phyloP scores from a whole-genome alignment of 2,113 vertebrate genomes.

The Strix uralensis region DNA sequence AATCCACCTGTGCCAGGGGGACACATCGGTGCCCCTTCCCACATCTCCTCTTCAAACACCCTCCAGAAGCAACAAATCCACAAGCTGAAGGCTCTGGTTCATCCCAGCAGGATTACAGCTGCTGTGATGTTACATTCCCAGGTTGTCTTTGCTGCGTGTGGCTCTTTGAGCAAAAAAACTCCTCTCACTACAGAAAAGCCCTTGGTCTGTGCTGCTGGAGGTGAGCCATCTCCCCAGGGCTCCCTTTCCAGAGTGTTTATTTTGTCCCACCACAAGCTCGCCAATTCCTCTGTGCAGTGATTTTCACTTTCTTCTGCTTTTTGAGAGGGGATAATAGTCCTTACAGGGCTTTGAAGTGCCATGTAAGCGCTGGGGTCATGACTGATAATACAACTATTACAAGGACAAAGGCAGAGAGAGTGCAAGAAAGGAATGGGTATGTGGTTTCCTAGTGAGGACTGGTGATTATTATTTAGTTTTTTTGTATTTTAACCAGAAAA shows the following conservation, averaged over 20 bases:
- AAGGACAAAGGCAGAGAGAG: background rate
- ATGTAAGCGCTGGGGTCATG: accelerated
- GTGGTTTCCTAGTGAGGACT: background rate
- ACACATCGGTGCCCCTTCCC: background rate
- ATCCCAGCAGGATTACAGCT: background rate
- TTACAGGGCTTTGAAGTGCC: background rate
- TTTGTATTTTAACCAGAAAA: background rate
- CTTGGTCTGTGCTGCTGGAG: background rate
- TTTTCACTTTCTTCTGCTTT: slow-evolving; percentile 1
- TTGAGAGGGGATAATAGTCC: background rate
- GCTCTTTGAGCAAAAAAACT: background rate
- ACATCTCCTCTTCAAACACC: background rate
- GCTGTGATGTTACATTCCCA: accelerated
- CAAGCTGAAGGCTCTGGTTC: background rate
- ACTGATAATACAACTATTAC: background rate
- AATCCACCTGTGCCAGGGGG: accelerated
- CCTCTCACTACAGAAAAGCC: background rate
- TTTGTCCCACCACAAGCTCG: background rate
- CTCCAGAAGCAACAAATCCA: background rate
- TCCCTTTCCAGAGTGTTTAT: background rate
- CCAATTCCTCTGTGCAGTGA: background rate
- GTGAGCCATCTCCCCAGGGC: background rate
- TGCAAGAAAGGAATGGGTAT: background rate
- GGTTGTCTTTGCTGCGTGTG: background rate
- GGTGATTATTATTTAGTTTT: background rate